These are phyloP conservation scores for Erebia palarica DNA, from an alignment of 2,888 invertebrate species.

Conservation along the genomic window DNA sequence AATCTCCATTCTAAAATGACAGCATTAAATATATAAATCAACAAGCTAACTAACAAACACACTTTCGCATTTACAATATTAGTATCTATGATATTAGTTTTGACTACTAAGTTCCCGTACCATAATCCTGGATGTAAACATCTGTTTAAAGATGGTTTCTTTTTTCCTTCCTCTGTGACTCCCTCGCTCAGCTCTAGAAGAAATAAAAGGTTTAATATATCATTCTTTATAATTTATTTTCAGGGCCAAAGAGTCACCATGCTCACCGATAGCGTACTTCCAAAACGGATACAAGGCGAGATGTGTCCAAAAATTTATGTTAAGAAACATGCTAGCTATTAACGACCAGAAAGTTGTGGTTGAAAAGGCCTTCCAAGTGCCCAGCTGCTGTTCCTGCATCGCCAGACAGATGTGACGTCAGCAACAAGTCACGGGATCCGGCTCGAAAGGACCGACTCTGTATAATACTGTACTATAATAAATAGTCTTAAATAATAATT, in stretches of 20 bases:
- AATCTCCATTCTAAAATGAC: no score
- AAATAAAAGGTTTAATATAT: not conserved
- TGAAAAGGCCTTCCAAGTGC: slow-evolving; percentile 83
- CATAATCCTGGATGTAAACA: no score
- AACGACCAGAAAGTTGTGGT: slow-evolving; percentile 66
- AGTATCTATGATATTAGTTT: no score
- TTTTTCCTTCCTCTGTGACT: no score
- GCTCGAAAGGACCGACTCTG: not conserved
- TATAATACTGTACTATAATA: slow-evolving; percentile 1
- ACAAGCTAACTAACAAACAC: no score
- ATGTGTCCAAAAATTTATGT: slow-evolving; percentile 82
- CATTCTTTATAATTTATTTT: slow-evolving; percentile 8
- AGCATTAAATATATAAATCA: no score
- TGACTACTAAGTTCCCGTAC: no score
- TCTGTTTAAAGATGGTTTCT: no score
- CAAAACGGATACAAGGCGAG: slow-evolving; percentile 70
- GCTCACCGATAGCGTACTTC: slow-evolving; percentile 72
- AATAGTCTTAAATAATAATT: no score
- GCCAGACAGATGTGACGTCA: slow-evolving; percentile 6
- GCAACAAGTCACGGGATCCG: not conserved
- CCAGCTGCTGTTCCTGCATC: slow-evolving; percentile 88
- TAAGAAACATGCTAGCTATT: slow-evolving; percentile 79
- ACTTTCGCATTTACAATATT: no score
- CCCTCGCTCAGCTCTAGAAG: no score
- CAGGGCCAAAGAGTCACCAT: slow-evolving; percentile 62